Evolutionary conservation across 2,113 vertebrate genomes (phyloP), one percentile per base, ranked within the genome.

Genomic region (Gadus macrocephalus): DNA sequence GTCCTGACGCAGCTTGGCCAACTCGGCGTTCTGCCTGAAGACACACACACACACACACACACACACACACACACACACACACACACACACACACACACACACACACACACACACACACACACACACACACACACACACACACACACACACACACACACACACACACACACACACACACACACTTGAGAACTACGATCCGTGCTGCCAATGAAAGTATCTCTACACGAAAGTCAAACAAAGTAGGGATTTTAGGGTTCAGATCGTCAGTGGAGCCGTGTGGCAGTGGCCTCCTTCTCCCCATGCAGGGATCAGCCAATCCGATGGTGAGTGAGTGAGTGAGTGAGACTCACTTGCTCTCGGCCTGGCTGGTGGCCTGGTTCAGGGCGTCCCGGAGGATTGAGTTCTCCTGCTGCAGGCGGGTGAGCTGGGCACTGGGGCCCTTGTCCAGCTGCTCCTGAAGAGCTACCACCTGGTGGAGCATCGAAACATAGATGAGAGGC

Each of bases 381-480:
- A 97, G 91, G n/a, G 96, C 95, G 0, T 98, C 96, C 8, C 95
- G 91, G 55, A 98, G 93, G 81, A 97, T 98, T n/a, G 94, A 93
- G 87, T 98, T 98, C 86, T 98, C 96, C 82, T 98, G 95, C 86
- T 96, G 95, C 16, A 98, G 83, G 56, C 94, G 93, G 62, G 94
- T 93, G 58, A 96, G 90, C 79, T 98, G 96, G 0, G 94, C 93
- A 74, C 92, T 96, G 67, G 96, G 94, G 5, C 95, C 95, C 0
- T 97, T 98, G 80, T 98, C 96, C 76, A 98, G 89, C 85, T 98
- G 95, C 3, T 98, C 95, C 90, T 98, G 95, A 63, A 98, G 93
- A 12, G 81, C 88, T 3, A 91, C 85, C 66, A 97, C 89, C 96
- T 98, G 86, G 12, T 22, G 31, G 22, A 25, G 1, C 14, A 3